Base-by-base conservation (phyloP, 2,888 invertebrate genomes). In the Hyposoter dolosus region DNA sequence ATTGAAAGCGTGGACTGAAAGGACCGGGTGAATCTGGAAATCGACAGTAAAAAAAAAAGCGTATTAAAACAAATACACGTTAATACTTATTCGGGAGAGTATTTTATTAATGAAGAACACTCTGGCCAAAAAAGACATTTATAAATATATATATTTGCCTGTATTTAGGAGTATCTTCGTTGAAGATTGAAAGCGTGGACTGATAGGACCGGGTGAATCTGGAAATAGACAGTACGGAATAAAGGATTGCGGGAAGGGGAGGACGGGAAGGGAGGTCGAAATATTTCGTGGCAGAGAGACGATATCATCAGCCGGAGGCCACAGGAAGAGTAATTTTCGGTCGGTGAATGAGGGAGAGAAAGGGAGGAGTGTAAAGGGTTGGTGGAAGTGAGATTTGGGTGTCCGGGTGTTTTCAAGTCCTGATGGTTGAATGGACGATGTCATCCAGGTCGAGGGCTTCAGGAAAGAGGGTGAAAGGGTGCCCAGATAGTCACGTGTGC, bases 321-420 rank as follows among this genome's bases (percentile, higher is more conserved):
- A 75, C 74, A 78, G 85, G 56, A 79, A 79, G 79, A 83, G 82
- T 82, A 85, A 85, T 85, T 85, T 84, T 81, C 28, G 45, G 75
- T 23, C 23, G 72, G 75, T 65, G 75, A 79, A 79, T 82, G 85
- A 60, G 82, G 2, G 45, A 43, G 74, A 23, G 56, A 23, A 9
- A 23, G 43, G 19, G 47, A 43, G 28, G 17, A 19, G 45, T 12
- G 68, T n/a, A 15, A 35, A 35, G 50, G 32, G 35, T 19, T 35
- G 47, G 60, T 43, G 43, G 23, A 45, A 63, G 28, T 28, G 63
- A 53, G 71, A n/a, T 32, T 23, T 43, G 43, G n/a, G 45, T 32
- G 68, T 53, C 71, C 47, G 60, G 60, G 78, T 82, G 82, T 76
- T 75, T 77, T 66, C 56, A 28, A 78, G 68, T 56, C 56, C 53